phyloP scores from a whole-genome alignment of 2,113 vertebrate genomes.

The Ascaphus truei region DNA sequence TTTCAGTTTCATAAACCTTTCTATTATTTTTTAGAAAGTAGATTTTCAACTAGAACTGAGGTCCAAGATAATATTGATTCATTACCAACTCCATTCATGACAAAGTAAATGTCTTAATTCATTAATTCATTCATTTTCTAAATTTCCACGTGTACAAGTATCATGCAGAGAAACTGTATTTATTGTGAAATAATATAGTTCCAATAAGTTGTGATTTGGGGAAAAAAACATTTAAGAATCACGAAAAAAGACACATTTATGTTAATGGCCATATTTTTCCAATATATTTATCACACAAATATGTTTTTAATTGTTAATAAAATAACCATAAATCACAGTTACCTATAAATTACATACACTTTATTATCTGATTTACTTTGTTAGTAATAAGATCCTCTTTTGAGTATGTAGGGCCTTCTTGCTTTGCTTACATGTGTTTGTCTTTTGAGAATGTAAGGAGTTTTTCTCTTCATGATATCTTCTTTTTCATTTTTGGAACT shows the following conservation, averaged over 20 bases:
- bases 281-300: conserved; percentile 56
- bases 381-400: conserved; percentile 85
- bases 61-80: too few relatives aligned
- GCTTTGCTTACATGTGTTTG: conserved; percentile 81
- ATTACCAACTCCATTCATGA: too few relatives aligned
- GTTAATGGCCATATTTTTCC: conserved; percentile 47
- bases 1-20: too few relatives aligned
- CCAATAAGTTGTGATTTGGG: conserved; percentile 62
- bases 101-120: too few relatives aligned
- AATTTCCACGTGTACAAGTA: too few relatives aligned
- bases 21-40: too few relatives aligned
- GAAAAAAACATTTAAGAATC: conserved; percentile 53
- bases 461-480: conserved; percentile 84
- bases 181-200: conserved; percentile 70
- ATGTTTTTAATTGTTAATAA: conserved; percentile 54
- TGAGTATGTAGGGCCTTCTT: conserved; percentile 92
- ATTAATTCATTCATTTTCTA: too few relatives aligned
- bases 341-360: conserved; percentile 65
- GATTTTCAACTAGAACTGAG: too few relatives aligned
- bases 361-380: conserved; percentile 34
- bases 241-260: conserved; percentile 56
- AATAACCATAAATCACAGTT: conserved; percentile 58
- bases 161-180: conserved; percentile 68
- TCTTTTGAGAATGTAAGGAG: conserved; percentile 92
- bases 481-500: conserved; percentile 69